Evolutionary conservation across 1,140 invertebrate genomes (phyloP).

Genomic region (Euura lappo): DNA sequence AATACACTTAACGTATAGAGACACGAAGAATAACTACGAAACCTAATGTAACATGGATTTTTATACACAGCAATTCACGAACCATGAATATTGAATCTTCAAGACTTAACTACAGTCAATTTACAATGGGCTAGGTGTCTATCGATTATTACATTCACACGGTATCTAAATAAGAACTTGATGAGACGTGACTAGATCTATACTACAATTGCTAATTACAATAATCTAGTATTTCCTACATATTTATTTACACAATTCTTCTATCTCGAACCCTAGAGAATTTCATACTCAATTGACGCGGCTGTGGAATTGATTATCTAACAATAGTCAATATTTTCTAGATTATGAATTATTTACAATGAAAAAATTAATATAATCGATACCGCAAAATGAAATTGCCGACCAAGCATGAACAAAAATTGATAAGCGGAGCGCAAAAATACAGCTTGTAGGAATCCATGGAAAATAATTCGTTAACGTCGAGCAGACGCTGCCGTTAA

Average conservation of each 20-base stretch:
- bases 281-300: not conserved
- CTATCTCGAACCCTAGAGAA: not conserved
- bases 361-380: not conserved
- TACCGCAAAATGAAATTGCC: too few relatives aligned
- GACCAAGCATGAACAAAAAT: not conserved
- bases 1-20: not conserved
- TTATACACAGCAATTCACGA: not conserved
- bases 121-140: not conserved
- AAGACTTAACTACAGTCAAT: not conserved
- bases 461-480: not conserved
- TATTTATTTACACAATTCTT: not conserved
- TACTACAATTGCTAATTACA: not conserved
- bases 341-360: not conserved
- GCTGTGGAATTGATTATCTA: not conserved
- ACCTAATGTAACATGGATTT: constrained; percentile 5
- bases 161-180: too few relatives aligned
- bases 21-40: not conserved
- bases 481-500: not conserved
- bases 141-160: not conserved
- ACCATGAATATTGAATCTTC: not conserved
- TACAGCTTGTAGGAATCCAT: not conserved
- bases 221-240: not conserved
- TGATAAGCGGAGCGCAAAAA: not conserved
- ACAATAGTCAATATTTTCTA: not conserved
- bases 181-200: too few relatives aligned